Evolutionary conservation across 2,797 vertebrate genomes (phyloP), one percentile per base, ranked within the genome.

Genomic region (Sciurus carolinensis): DNA sequence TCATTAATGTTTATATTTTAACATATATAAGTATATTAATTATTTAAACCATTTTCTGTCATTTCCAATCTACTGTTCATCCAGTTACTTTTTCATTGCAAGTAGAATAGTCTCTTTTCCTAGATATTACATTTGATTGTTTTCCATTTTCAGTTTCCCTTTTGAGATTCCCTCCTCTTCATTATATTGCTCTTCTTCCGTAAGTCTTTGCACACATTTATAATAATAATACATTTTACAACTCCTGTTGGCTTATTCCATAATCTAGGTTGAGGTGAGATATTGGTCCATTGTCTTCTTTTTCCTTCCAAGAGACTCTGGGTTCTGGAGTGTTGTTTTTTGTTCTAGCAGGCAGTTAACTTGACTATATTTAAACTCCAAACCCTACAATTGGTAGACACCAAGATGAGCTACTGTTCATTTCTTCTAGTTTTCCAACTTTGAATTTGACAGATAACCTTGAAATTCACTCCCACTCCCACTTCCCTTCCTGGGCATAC

Each of bases 1-100:
- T 81, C 11, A 77, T 72, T 89, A 22, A 36, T 73, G 39, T 80
- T 89, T 95, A 36, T 69, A 73, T 59, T 91, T n/a, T 17, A 84
- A 12, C 28, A 83, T 8, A 81, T 7, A 20, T 39, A 6, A 57
- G 7, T 44, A n/a, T 36, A 77, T 26, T 50, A 67, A 62, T 69
- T 77, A 50, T 64, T 79, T 81, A 87, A 85, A 44, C 24, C 14
- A 22, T 76, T 20, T 64, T 69, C n/a, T 84, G 7, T 3, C 28
- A 54, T 92, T 50, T 83, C 5, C 9, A 87, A n/a, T 76, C 62
- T 82, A 17, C 59, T 59, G 33, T 44, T 83, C 54, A 36, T 52
- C 36, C 1, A 94, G 52, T 52, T 44, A n/a, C 62, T 36, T 33
- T 79, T 26, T 79, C 67, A 67, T 86, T 87, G 87, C 75, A 88